A percentile compares a stretch with the other conserved stretches of the same genome.
These are phyloP conservation scores for Mythimna ferrago DNA, from an alignment of 2,888 invertebrate species.

Conservation along the genomic window DNA sequence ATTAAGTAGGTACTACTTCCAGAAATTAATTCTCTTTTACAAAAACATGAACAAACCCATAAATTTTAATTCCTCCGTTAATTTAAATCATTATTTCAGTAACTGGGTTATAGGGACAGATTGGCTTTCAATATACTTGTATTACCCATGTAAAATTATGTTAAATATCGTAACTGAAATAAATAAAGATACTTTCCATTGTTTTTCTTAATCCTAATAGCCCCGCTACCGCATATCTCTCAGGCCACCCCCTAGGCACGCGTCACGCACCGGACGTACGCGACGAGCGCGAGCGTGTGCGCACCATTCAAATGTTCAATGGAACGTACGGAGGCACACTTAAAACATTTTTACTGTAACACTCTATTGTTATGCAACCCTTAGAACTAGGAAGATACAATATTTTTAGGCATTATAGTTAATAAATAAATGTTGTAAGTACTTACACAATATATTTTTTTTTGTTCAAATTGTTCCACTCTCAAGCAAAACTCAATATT, in stretches of 20 bases:
- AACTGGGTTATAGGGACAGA: no score
- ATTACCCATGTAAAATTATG: no score
- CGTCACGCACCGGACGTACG: constrained; percentile 82
- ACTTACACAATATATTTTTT: neutral
- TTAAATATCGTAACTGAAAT: no score
- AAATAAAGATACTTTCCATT: neutral
- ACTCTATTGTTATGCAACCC: constrained; percentile 77
- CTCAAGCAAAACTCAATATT: no score
- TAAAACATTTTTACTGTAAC: constrained; percentile 89
- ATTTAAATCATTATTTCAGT: no score
- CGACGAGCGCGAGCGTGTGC: constrained; percentile 85
- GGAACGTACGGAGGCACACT: constrained; percentile 89
- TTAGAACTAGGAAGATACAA: constrained; percentile 64
- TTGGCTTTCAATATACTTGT: no score
- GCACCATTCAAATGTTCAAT: constrained; percentile 84
- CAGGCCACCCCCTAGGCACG: constrained; percentile 75
- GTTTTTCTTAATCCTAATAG: neutral
- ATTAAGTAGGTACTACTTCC: no score
- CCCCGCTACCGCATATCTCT: constrained; percentile 45
- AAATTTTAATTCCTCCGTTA: no score
- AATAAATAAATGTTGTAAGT: neutral
- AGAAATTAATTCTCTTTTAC: no score
- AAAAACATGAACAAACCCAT: no score
- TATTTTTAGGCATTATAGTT: constrained; percentile 16
- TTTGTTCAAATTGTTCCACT: no score